phyloP scores from a whole-genome alignment of 2,113 vertebrate genomes.

The Rissa tridactyla region DNA sequence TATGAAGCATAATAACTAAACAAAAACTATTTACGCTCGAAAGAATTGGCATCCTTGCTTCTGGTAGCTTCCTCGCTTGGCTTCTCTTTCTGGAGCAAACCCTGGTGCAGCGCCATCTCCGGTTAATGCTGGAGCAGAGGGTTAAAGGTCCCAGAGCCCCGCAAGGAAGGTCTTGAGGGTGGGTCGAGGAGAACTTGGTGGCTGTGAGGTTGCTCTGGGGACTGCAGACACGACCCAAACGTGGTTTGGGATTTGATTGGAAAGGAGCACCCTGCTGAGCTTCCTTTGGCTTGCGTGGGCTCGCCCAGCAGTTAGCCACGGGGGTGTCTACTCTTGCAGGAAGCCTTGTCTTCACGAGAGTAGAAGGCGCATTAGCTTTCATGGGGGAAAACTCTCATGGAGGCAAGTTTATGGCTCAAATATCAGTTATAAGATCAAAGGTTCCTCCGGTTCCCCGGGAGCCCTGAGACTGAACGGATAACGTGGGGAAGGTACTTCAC shows the following conservation, averaged over 20 bases:
- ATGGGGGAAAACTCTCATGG: not conserved
- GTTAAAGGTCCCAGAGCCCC: not conserved
- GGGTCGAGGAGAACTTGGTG: not conserved
- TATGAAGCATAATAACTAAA: conserved; percentile 50
- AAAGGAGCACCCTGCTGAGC: rapidly evolving
- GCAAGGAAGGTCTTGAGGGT: not conserved
- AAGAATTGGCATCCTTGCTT: not conserved
- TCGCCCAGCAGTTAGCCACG: not conserved
- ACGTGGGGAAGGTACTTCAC: not conserved
- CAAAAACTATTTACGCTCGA: not conserved
- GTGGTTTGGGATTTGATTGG: not conserved
- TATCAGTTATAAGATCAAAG: conserved; percentile 36
- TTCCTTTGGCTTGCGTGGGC: not conserved
- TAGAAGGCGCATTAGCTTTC: not conserved
- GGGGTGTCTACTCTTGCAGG: not conserved
- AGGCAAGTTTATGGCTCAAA: not conserved
- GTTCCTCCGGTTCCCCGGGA: not conserved
- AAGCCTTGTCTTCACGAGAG: not conserved
- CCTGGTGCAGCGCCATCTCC: not conserved
- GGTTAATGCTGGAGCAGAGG: not conserved
- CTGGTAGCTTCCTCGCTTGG: not conserved
- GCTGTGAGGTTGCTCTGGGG: not conserved
- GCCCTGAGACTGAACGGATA: not conserved
- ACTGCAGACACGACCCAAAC: not conserved
- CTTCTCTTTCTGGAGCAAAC: not conserved